Evolutionary conservation across 2,113 vertebrate genomes (phyloP), one percentile per base, ranked within the genome.

Genomic region (Clarias macrocephalus): DNA sequence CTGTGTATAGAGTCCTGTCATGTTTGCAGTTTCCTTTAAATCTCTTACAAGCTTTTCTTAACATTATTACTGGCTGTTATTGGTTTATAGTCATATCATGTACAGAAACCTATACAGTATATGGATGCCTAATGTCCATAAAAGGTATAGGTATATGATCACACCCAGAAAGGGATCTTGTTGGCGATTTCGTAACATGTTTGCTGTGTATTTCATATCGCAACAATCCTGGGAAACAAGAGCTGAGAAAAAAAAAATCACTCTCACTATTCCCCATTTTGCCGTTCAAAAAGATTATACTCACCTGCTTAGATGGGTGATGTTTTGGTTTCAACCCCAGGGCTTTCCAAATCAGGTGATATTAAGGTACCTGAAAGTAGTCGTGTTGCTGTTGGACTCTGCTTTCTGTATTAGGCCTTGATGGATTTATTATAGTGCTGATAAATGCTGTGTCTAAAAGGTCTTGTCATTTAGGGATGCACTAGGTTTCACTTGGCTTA

Each of bases 361-460:
- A 25, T 52, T 82, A 83, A 60, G 60, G 10, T 70, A 10, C 16
- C 30, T 86, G 30, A 33, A 82, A 63, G 33, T 25, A 72, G 57
- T 70, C 72, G 54, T n/a, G 37, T 56, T 76, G 48, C 13, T 66
- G 13, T 66, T 48, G 37, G 85, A 87, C 85, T 89, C 84, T 87
- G 86, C 86, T 86, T 28, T 77, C 79, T 91, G 77, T 63, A 91
- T 92, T 91, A 91, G 89, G 90, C 90, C 92, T 90, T 88, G 89
- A 82, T 89, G 89, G 90, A 92, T 92, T 92, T 89, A 83, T 93
- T 93, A 92, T 89, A 92, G 90, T 91, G 76, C 91, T 95, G 94
- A 95, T 94, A 93, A 93, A 95, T 95, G 92, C 91, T 84, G 87
- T 91, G 77, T 84, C 92, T 94, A 92, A 93, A 92, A 93, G 91